These are phyloP conservation scores for Callyntrura guangdongensis DNA, from an alignment of 2,888 invertebrate genomes.

Conservation along the genomic window DNA sequence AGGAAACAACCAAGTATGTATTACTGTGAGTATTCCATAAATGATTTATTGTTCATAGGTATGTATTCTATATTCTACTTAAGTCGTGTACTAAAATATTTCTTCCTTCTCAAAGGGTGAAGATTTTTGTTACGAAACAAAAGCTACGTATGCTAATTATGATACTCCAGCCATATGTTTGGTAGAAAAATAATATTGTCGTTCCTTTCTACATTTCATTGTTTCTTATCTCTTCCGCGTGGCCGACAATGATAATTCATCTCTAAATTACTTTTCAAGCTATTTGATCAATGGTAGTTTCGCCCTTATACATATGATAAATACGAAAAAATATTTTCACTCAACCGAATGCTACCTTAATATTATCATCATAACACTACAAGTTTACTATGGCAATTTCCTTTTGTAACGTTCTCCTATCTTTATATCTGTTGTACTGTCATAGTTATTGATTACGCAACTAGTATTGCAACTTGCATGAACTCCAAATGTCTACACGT, in stretches of 20 bases:
- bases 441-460: background rate
- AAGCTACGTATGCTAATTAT: background rate
- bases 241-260: background rate
- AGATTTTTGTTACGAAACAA: background rate
- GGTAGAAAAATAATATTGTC: background rate
- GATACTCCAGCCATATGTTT: background rate
- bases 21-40: constrained; percentile 15
- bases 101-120: background rate
- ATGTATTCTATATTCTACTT: background rate
- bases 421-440: background rate
- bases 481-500: background rate
- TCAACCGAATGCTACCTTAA: background rate
- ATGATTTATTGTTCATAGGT: background rate
- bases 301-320: background rate
- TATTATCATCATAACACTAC: background rate
- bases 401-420: background rate
- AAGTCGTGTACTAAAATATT: background rate
- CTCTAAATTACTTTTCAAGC: background rate
- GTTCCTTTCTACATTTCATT: background rate
- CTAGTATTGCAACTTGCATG: background rate
- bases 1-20: background rate
- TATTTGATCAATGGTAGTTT: background rate
- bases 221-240: constrained; percentile 16
- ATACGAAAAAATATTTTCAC: background rate
- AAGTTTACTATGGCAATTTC: too few relatives aligned